Evolutionary conservation across 2,888 invertebrate species (phyloP).

Genomic region (Callyntrura sp.): DNA sequence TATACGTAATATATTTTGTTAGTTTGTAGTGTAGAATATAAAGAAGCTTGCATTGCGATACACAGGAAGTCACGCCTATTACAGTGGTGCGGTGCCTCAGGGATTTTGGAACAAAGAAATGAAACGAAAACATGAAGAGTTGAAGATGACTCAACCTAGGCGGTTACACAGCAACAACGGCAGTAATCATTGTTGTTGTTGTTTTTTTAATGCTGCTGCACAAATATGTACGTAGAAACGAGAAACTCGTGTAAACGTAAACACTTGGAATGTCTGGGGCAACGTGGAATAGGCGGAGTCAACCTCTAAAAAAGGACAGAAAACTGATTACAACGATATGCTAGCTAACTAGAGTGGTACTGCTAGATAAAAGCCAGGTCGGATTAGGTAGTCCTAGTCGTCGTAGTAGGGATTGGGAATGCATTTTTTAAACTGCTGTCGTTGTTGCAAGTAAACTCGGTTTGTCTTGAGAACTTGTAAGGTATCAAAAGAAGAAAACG

Average conservation of each 20-base stretch:
- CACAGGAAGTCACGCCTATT: slow-evolving; percentile 3
- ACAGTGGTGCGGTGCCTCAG: background rate
- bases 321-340: background rate
- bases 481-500: no score
- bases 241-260: background rate
- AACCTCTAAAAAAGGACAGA: background rate
- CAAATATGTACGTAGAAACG: no score
- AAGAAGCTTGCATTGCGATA: background rate
- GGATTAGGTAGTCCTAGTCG: no score
- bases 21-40: background rate
- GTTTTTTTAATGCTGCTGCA: background rate
- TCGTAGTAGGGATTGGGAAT: no score
- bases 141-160: background rate
- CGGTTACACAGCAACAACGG: background rate
- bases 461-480: no score
- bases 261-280: background rate
- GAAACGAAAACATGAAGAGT: background rate
- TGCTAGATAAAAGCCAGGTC: background rate
- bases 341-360: background rate
- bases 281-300: slow-evolving; percentile 2
- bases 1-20: no score
- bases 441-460: no score
- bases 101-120: slow-evolving; percentile 18
- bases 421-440: no score
- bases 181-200: background rate